Percentiles rank a stretch among this genome's conserved stretches.
Evolutionary conservation across 1,140 invertebrate genomes (phyloP).

Genomic region (Ectropis grisescens): DNA sequence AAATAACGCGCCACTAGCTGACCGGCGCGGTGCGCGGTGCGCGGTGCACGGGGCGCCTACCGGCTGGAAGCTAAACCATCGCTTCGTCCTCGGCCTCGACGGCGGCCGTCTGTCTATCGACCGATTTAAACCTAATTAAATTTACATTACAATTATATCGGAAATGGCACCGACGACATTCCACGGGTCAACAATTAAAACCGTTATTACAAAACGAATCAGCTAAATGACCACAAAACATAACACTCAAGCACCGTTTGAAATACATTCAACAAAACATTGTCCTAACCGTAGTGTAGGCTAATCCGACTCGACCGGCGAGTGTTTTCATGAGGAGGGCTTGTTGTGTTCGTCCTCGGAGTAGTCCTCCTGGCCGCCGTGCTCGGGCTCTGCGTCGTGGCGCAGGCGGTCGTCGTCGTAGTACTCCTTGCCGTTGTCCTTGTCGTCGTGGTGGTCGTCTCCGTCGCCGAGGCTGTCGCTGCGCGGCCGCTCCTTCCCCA

Average conservation of each 20-base stretch:
- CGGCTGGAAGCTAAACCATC: too few species aligned
- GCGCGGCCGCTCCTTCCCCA: conserved; percentile 58
- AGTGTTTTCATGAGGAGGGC: conserved; percentile 43
- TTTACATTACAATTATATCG: conserved; percentile 42
- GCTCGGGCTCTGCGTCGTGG: conserved; percentile 41
- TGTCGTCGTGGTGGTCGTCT: conserved; percentile 46
- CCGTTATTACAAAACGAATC: conserved; percentile 39
- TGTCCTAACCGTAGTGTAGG: conserved; percentile 28
- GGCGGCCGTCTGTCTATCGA: too few species aligned
- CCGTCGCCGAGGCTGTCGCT: conserved; percentile 38
- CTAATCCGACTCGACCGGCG: conserved; percentile 12
- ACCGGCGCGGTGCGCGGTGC: too few species aligned
- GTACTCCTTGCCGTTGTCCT: conserved; percentile 49
- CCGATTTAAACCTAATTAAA: conserved; percentile 11
- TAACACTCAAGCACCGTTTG: conserved; percentile 61
- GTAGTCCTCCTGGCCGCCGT: conserved; percentile 56
- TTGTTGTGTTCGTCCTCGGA: conserved; percentile 62
- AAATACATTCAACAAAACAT: conserved; percentile 49
- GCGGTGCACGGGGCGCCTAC: too few species aligned
- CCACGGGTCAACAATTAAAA: conserved; percentile 63
- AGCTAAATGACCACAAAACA: conserved; percentile 50
- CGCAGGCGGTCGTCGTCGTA: conserved; percentile 45
- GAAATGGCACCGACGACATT: conserved; percentile 63
- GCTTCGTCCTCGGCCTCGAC: too few species aligned
- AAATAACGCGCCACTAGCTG: conserved; percentile 15